phyloP scores from a whole-genome alignment of 2,888 invertebrate genomes.

The Bhutanitis thaidina region DNA sequence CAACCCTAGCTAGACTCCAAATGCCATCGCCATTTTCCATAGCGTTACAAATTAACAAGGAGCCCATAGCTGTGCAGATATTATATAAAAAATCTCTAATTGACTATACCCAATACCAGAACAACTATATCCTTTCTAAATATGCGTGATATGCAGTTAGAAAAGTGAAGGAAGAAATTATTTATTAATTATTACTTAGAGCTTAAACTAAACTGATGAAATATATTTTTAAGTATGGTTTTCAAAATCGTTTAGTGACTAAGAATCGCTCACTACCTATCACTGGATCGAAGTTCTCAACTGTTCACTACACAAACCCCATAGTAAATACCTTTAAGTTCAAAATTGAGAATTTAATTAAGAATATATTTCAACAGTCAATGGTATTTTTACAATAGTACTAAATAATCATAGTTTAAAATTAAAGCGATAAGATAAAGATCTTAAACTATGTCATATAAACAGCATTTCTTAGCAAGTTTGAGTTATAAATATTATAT shows the following conservation, averaged over 20 bases:
- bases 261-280: too few species aligned
- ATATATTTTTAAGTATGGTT: conserved; percentile 39
- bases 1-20: conserved; percentile 10
- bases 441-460: conserved; percentile 32
- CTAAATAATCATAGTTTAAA: conserved; percentile 43
- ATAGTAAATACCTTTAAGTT: too few species aligned
- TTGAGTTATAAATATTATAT: conserved; percentile 1
- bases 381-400: conserved; percentile 54
- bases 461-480: conserved; percentile 30
- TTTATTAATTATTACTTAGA: conserved; percentile 33
- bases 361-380: conserved; percentile 57
- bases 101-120: conserved; percentile 54
- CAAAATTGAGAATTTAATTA: conserved; percentile 17
- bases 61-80: conserved; percentile 32
- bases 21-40: background rate
- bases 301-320: too few species aligned
- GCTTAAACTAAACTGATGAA: conserved; percentile 36
- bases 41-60: conserved; percentile 2
- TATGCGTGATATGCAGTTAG: conserved; percentile 69
- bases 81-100: conserved; percentile 57
- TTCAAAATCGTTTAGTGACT: too few species aligned
- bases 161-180: conserved; percentile 58
- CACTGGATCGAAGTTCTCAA: too few species aligned
- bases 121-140: conserved; percentile 44
- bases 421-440: conserved; percentile 55